Conservation (phyloP, 2,888 invertebrate species). For the Ennomos erosarius region DNA sequence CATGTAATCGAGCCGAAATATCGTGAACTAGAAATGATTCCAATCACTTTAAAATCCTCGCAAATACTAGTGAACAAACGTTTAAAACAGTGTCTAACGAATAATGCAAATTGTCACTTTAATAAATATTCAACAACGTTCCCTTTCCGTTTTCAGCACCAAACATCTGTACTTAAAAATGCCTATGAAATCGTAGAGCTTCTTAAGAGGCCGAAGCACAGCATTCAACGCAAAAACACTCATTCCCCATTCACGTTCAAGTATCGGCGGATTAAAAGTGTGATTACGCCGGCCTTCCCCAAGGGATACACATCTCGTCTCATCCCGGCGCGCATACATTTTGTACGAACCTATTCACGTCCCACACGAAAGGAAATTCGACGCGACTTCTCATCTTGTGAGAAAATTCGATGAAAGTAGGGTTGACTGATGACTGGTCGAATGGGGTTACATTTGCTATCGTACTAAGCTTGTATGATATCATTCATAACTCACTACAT, state of each 20-base stretch:
- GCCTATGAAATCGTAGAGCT: too few species aligned
- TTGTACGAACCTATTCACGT: conserved; percentile 25
- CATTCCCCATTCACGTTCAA: conserved; percentile 13
- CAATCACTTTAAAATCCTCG: too few species aligned
- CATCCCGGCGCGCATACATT: conserved; percentile 20
- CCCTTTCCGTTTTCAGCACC: too few species aligned
- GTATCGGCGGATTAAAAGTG: conserved; percentile 17
- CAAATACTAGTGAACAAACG: too few species aligned
- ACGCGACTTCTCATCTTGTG: conserved; percentile 18
- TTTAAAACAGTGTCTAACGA: too few species aligned
- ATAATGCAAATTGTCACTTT: too few species aligned
- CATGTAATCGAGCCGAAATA: too few species aligned
- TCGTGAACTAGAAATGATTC: too few species aligned
- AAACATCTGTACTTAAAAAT: too few species aligned
- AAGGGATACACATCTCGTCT: conserved; percentile 13
- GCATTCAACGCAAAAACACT: conserved; percentile 10
- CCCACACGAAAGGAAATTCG: conserved; percentile 15
- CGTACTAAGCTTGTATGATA: background rate
- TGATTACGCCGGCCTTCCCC: conserved; percentile 8
- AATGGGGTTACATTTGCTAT: conserved; percentile 11
- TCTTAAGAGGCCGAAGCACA: too few species aligned
- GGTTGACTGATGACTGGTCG: background rate
- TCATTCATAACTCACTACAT: conserved; percentile 20
- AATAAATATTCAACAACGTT: too few species aligned
- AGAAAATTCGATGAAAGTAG: conserved; percentile 19